Conservation (phyloP, 1,140 invertebrate species). For the Drosophila pallidifrons region DNA sequence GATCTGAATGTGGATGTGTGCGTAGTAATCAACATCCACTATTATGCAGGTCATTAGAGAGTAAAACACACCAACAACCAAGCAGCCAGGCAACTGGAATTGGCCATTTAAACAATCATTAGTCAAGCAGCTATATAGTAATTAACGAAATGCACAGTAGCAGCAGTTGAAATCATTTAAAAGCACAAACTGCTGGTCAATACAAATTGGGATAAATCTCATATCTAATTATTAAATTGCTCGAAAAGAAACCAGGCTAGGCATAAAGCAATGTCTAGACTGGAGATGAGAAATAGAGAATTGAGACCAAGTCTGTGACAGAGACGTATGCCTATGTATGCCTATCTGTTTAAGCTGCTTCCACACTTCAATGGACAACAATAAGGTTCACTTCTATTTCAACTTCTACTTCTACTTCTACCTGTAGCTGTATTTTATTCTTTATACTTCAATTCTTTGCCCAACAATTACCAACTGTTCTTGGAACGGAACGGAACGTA, state of each 20-base stretch:
- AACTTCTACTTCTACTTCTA: not conserved
- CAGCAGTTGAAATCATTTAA: conserved; percentile 12
- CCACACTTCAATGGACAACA: conserved; percentile 47
- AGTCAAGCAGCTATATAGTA: conserved; percentile 50
- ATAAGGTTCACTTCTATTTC: not conserved
- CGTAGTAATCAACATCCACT: not conserved
- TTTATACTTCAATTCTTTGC: conserved; percentile 14
- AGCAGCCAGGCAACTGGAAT: conserved; percentile 28
- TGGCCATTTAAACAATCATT: conserved; percentile 61
- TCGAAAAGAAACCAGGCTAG: conserved; percentile 70
- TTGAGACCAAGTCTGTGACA: not conserved
- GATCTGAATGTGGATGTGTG: conserved; percentile 25
- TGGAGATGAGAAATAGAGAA: not conserved
- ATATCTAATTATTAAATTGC: conserved; percentile 7
- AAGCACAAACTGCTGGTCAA: conserved; percentile 11
- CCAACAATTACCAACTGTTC: conserved; percentile 64
- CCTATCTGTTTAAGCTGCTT: conserved; percentile 55
- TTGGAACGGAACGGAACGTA: conserved; percentile 61
- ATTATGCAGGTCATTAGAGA: conserved; percentile 65
- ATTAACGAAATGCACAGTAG: conserved; percentile 58
- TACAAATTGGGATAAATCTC: conserved; percentile 17
- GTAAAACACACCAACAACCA: conserved; percentile 31
- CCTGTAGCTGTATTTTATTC: conserved; percentile 20
- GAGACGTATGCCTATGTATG: not conserved
- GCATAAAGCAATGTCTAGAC: conserved; percentile 67